These are phyloP conservation scores for Amazona ochrocephala DNA, from an alignment of 2,797 vertebrate genomes.

Conservation along the genomic window DNA sequence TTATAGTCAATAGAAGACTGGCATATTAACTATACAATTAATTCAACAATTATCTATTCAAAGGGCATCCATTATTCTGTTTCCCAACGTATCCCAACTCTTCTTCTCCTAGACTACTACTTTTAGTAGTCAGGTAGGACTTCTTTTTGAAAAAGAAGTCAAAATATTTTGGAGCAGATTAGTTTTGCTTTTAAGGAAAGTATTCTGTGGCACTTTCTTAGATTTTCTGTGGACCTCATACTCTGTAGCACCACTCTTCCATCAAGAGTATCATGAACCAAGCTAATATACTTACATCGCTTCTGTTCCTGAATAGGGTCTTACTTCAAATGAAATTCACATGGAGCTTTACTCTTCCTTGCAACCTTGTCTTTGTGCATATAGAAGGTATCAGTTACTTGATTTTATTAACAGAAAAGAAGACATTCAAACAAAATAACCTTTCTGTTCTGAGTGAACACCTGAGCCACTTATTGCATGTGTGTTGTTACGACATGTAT, in stretches of 20 bases:
- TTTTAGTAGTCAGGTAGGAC: background rate
- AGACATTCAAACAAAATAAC: background rate
- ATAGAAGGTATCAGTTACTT: background rate
- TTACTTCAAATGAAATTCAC: background rate
- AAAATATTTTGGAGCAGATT: background rate
- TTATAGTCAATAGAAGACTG: background rate
- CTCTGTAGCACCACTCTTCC: background rate
- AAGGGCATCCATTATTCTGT: background rate
- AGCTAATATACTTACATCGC: rapidly evolving
- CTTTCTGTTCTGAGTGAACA: background rate
- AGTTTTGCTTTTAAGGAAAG: background rate
- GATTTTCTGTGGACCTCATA: background rate
- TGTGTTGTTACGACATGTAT: background rate
- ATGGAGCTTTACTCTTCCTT: background rate
- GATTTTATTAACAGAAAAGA: background rate
- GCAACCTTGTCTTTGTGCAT: background rate
- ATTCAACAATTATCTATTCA: background rate
- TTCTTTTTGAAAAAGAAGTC: background rate
- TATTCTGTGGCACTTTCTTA: background rate
- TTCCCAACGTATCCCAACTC: background rate
- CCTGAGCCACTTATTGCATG: background rate
- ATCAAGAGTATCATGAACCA: background rate
- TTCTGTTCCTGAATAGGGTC: background rate
- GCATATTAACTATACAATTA: background rate
- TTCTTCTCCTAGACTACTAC: background rate